Evolutionary conservation across 2,888 invertebrate species (phyloP).

Genomic region (Incurvaria masculella): DNA sequence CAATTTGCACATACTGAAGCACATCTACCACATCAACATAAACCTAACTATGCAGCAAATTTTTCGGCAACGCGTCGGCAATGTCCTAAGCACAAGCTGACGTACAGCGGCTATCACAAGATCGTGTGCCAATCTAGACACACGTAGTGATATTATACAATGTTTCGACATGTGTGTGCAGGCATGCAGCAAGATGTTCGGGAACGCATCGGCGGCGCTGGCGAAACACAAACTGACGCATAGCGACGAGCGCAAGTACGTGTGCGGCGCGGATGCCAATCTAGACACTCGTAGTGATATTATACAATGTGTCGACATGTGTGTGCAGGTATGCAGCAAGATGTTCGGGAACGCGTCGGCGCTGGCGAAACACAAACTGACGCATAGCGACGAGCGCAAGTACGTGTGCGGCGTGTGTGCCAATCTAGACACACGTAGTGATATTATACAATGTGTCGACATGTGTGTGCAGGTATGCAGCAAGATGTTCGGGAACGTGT

Average conservation of each 20-base stretch:
- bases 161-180: conserved; percentile 53
- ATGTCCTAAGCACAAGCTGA: conserved; percentile 95
- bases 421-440: too few relatives aligned
- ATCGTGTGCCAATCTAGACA: too few relatives aligned
- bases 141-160: too few relatives aligned
- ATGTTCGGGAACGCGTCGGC: conserved; percentile 97
- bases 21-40: too few relatives aligned
- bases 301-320: too few relatives aligned
- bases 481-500: conserved; percentile 96
- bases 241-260: conserved; percentile 96
- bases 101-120: conserved; percentile 96
- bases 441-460: conserved; percentile 4
- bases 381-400: conserved; percentile 96
- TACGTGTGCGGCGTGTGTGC: too few relatives aligned
- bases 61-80: conserved; percentile 96
- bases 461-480: conserved; percentile 74
- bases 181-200: conserved; percentile 96
- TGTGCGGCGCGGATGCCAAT: too few relatives aligned
- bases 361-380: conserved; percentile 95
- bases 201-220: conserved; percentile 94
- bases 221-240: conserved; percentile 98
- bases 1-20: too few relatives aligned
- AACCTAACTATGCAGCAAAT: conserved; percentile 95
- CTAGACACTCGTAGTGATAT: too few relatives aligned
- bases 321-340: conserved; percentile 90